phyloP scores from a whole-genome alignment of 2,797 vertebrate species.

The Steatocranus sp. region DNA sequence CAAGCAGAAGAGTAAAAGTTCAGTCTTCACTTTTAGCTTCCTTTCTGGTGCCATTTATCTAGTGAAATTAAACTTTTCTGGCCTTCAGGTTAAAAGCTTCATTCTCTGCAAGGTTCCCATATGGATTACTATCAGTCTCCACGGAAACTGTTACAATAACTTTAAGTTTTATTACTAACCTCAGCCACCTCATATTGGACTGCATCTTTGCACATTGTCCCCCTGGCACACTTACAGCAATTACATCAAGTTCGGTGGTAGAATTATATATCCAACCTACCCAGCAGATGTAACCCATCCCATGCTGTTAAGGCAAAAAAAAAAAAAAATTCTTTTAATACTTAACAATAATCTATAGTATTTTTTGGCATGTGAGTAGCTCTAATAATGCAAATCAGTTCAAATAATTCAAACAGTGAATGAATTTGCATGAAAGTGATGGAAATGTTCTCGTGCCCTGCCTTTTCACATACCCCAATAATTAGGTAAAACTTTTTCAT shows the following conservation, averaged over 20 bases:
- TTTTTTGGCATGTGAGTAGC: neutral
- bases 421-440: neutral
- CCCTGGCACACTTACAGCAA: slow-evolving; percentile 49
- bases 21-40: slow-evolving; percentile 14
- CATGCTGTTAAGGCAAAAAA: neutral
- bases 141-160: slow-evolving; percentile 51
- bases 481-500: neutral
- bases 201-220: slow-evolving; percentile 37
- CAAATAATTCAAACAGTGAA: neutral
- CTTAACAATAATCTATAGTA: neutral
- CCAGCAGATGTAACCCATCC: slow-evolving; percentile 19
- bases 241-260: slow-evolving; percentile 37
- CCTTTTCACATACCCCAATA: neutral
- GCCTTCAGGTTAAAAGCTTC: slow-evolving; percentile 50
- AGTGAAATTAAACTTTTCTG: slow-evolving; percentile 27
- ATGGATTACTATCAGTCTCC: slow-evolving; percentile 48
- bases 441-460: neutral
- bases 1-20: neutral
- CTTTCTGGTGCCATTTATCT: slow-evolving; percentile 2
- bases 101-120: slow-evolving; percentile 33
- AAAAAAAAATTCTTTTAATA: neutral
- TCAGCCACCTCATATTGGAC: slow-evolving; percentile 30
- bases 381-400: neutral
- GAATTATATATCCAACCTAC: slow-evolving; percentile 2
- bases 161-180: slow-evolving; percentile 52